Evolutionary conservation across 2,888 invertebrate genomes (phyloP), one percentile per base, ranked within the genome.

Genomic region (Acanthosepion lycidas): DNA sequence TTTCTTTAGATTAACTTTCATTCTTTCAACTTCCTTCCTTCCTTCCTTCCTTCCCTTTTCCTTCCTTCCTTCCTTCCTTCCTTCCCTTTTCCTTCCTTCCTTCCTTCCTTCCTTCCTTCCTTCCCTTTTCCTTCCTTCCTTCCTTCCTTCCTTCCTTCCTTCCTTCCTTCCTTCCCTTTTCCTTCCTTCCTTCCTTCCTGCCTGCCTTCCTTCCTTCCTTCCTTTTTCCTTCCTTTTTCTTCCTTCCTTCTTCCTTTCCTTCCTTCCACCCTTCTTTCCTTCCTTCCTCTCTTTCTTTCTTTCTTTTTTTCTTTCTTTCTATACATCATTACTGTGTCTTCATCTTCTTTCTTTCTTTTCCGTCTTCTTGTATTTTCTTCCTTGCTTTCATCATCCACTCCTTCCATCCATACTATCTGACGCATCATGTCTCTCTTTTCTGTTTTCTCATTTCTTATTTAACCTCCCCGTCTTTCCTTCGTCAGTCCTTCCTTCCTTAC

Each of bases 101-200:
- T 64, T 28, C 28, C 6, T 28, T 6, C n/a, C n/a, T n/a, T n/a
- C n/a, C n/a, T n/a, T 1, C 12, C 3, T 20, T 18, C 15, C 18
- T 51, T 26, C 59, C 1, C 26, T 26, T 6, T 26, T 26, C 26
- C 3, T 26, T 64, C 26, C 26, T 8, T 6, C n/a, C 5, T 78
- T 2, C 15, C 18, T n/a, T 78, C 3, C 5, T n/a, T 15, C 5
- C 5, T 8, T 28, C n/a, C 8, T n/a, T n/a, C 2, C 4, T n/a
- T 78, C 18, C n/a, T n/a, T 28, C 15, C n/a, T 6, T 20, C 9
- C 20, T 18, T 55, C 15, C 33, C n/a, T n/a, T 5, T n/a, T n/a
- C n/a, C n/a, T n/a, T n/a, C n/a, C n/a, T n/a, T n/a, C n/a, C n/a
- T n/a, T n/a, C n/a, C n/a, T n/a, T n/a, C n/a, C n/a, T n/a, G n/a